phyloP scores from a whole-genome alignment of 2,888 invertebrate species.

The Pristionchus mayeri region DNA sequence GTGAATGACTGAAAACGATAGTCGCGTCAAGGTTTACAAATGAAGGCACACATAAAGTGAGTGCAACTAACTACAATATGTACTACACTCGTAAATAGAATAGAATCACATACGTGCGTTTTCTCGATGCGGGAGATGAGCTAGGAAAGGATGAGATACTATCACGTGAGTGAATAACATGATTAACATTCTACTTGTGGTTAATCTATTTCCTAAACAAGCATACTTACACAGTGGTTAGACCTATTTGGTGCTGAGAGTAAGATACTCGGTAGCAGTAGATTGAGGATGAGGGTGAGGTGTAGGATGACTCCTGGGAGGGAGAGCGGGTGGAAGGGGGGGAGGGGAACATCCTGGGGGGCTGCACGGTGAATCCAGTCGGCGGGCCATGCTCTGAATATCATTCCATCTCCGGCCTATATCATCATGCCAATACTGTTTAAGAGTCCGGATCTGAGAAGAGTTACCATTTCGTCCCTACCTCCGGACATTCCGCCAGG shows the following conservation, averaged over 20 bases:
- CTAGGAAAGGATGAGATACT: conserved; percentile 8
- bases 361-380: conserved; percentile 3
- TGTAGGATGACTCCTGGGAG: neutral
- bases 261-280: neutral
- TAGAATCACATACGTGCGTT: too few species aligned
- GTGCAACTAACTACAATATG: too few species aligned
- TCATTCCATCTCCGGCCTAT: too few species aligned
- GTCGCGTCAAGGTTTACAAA: conserved; percentile 9
- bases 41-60: too few species aligned
- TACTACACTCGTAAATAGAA: too few species aligned
- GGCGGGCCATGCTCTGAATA: conserved; percentile 38
- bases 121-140: neutral
- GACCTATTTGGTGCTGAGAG: conserved; percentile 21
- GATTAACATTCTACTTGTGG: neutral
- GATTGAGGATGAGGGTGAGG: neutral
- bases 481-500: too few species aligned
- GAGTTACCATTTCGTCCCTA: too few species aligned
- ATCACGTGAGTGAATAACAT: neutral
- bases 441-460: too few species aligned
- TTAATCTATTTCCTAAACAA: neutral
- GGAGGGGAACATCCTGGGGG: neutral
- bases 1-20: neutral
- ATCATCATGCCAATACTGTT: too few species aligned
- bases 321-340: conserved; percentile 8
- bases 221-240: neutral